Conservation (phyloP, 2,113 vertebrate species). For the Tylochromis polylepis region DNA sequence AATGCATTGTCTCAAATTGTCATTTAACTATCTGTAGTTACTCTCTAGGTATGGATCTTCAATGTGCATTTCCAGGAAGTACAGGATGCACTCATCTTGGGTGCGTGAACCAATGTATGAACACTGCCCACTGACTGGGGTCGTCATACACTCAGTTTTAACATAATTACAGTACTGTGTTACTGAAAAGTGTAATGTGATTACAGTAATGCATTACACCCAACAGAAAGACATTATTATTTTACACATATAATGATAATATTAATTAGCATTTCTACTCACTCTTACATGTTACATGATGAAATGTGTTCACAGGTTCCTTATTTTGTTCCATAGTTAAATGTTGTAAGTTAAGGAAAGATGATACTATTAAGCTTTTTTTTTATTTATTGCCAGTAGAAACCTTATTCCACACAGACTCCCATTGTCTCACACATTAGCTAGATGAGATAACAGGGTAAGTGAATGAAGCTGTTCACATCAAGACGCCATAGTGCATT, state of each 20-base stretch:
- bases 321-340: neutral
- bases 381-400: neutral
- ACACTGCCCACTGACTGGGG: neutral
- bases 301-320: neutral
- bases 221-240: neutral
- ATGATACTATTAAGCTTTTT: neutral
- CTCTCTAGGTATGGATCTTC: neutral
- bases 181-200: neutral
- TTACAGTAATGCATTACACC: neutral
- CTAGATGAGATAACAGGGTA: neutral
- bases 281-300: neutral
- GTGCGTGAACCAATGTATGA: neutral
- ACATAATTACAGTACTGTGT: neutral
- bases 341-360: neutral
- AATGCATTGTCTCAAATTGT: neutral
- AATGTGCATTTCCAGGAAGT: neutral
- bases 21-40: neutral
- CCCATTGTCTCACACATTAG: neutral
- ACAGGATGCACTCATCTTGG: neutral
- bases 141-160: neutral
- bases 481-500: neutral
- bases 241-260: neutral
- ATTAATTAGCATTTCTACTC: neutral
- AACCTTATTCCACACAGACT: neutral
- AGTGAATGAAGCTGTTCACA: constrained; percentile 23